Evolutionary conservation across 2,888 invertebrate genomes (phyloP), one percentile per base, ranked within the genome.

Genomic region (Conchocele bisecta): DNA sequence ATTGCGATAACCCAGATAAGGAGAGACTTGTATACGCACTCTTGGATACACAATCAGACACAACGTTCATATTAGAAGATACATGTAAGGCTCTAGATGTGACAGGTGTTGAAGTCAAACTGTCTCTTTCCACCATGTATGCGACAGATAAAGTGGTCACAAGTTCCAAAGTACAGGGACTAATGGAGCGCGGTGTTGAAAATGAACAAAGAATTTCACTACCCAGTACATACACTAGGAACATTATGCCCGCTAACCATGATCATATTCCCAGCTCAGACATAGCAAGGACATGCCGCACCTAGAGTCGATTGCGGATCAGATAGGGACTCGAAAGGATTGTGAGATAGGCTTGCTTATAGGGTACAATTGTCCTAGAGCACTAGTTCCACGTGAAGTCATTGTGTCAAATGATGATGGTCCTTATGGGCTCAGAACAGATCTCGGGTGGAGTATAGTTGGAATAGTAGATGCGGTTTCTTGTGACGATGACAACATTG

Each of bases 11-110:
- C 7, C 82, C 77, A 7, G 54, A 67, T 9, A 50, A 41, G 11
- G 80, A 81, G 57, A 35, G n/a, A 11, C 33, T 79, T 3, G 71
- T 79, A 2, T 82, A 81, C 51, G 77, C 79, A 1, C n/a, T 82
- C 26, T 31, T 82, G 1, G 82, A 82, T 56, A 65, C 80, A 5
- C 75, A 77, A 37, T 75, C 74, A 17, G 76, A 82, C 33, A 70
- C 78, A 3, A 73, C 73, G 0, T 80, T 81, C 39, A 33, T 77
- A n/a, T 39, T 64, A 7, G 67, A 68, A 11, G 33, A 63, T 7
- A 71, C 75, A 9, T 42, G 57, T 35, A 37, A 58, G 15, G 42
- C 15, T 22, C 42, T 81, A 11, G 65, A 67, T 33, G 28, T 71
- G 5, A 22, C 50, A 7, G 68, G 72, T 11, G 22, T 26, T 31